Base-by-base conservation (phyloP, 2,888 invertebrate species). In the Brenthis daphne region DNA sequence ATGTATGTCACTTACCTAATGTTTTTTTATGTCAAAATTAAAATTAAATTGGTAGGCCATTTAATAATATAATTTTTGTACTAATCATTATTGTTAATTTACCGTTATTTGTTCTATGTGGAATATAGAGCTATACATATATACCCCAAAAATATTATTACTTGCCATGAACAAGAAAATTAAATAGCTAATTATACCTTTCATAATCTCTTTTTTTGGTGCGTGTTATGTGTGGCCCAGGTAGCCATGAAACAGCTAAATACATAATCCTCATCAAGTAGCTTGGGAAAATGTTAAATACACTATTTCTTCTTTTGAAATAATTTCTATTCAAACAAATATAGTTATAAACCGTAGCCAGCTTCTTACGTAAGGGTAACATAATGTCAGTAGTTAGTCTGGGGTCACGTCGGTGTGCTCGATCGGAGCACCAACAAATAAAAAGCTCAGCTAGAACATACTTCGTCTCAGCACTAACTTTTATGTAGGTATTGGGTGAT, bases 381-480 rank as follows among this genome's bases (percentile, higher is more conserved):
- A 51, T 43, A 63, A 57, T 58, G 58, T 57, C 37, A 65, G 53
- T 54, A 61, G 66, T 66, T 71, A 71, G 75, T 72, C 78, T 76
- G 77, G 76, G 77, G 73, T 75, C 54, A 73, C 76, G 77, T 74
- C 53, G 55, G 50, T 57, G 81, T 79, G 78, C 73, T 77, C 77
- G 72, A 72, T 67, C 73, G 70, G 82, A 84, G 80, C 79, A 79
- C 76, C 77, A 76, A 80, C 82, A 83, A 86, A 85, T 85, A 88
- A 87, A 87, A 87, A 83, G 86, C 87, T 87, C 85, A 88, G 80
- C 76, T 80, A 73, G 76, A 77, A 66, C 76, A 75, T 74, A 84
- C 82, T 81, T 79, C 81, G 76, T 81, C 77, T 81, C 80, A 77
- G 75, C 77, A 73, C 74, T 78, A 63, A 63, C 63, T 63, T 37